Evolutionary conservation across 1,140 invertebrate genomes (phyloP).

Genomic region (Drosophila carrolli): DNA sequence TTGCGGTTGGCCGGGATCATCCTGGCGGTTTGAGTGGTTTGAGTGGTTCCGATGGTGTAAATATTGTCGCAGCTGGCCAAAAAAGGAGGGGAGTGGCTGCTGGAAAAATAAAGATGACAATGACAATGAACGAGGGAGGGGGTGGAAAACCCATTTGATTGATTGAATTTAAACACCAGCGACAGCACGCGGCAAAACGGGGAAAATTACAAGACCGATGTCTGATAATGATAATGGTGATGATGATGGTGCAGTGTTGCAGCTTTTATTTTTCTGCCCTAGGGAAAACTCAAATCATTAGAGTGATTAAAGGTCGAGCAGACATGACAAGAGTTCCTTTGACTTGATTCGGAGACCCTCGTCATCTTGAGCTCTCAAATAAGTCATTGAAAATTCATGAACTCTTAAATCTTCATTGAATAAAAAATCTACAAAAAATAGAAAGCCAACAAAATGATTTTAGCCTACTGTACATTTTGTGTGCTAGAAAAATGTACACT

Average conservation of each 20-base stretch:
- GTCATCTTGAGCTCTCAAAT: constrained; percentile 25
- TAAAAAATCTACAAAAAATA: background rate
- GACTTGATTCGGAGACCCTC: constrained; percentile 24
- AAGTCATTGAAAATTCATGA: constrained; percentile 15
- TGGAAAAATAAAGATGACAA: constrained; percentile 37
- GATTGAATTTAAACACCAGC: constrained; percentile 71
- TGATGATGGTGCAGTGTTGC: constrained; percentile 35
- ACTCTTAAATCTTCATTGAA: constrained; percentile 16
- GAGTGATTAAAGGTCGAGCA: constrained; percentile 39
- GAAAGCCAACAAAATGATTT: background rate
- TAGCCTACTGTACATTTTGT: constrained; percentile 1
- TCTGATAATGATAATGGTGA: constrained; percentile 7
- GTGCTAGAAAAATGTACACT: background rate
- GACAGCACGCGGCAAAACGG: constrained; percentile 15
- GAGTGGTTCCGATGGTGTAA: constrained; percentile 39
- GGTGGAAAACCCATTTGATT: constrained; percentile 65
- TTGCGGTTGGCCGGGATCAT: constrained; percentile 3
- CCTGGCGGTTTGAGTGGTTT: constrained; percentile 6
- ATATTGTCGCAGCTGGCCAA: constrained; percentile 47
- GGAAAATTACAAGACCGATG: constrained; percentile 23
- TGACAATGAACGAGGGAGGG: constrained; percentile 30
- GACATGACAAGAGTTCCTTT: constrained; percentile 8
- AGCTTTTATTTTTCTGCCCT: constrained; percentile 8
- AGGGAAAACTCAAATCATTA: constrained; percentile 40
- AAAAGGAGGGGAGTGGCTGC: constrained; percentile 1